Base-by-base conservation (phyloP, 2,888 invertebrate species). In the Polylopha cassiicola region DNA sequence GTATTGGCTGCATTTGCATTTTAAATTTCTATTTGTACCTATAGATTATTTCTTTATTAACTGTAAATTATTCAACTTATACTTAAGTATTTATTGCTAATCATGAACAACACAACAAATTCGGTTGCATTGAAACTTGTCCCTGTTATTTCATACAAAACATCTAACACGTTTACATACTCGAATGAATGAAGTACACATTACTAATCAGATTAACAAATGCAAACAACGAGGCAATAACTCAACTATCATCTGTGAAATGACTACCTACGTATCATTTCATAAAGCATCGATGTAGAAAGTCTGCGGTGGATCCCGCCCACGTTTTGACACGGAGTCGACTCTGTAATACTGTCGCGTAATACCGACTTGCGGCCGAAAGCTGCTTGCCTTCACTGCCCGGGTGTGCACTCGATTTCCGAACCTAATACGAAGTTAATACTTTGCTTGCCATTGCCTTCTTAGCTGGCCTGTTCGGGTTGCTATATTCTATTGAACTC, bases 311-410 rank as follows among this genome's bases (percentile, higher is more conserved):
- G 61, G 48, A 67, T 64, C 61, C 62, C 66, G 59, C 69, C 70
- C 58, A 71, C 63, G 51, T 46, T 46, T 34, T 46, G 47, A 50
- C 29, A 32, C 24, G 37, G 26, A 37, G 32, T 38, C 36, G 47
- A 53, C 57, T 52, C 55, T 62, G 65, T 64, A 67, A 64, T 53
- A 48, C 44, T 39, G 21, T 21, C 28, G 37, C 47, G 43, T 45
- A 45, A 44, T 43, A 33, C 46, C 47, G 46, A 42, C 45, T 48
- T 50, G 50, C 63, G 38, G 28, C 47, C 49, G 67, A 78, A 80
- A 79, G 79, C 69, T 53, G 82, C 72, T 80, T 75, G 56, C 81
- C 84, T 82, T 82, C 76, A 57, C 58, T 51, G 52, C 51, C 57
- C 60, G 60, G 54, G n/a, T n/a, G 59, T 60, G 58, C 52, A 47